Evolutionary conservation across 2,888 invertebrate species (phyloP).

Genomic region (Pollenia amentaria): DNA sequence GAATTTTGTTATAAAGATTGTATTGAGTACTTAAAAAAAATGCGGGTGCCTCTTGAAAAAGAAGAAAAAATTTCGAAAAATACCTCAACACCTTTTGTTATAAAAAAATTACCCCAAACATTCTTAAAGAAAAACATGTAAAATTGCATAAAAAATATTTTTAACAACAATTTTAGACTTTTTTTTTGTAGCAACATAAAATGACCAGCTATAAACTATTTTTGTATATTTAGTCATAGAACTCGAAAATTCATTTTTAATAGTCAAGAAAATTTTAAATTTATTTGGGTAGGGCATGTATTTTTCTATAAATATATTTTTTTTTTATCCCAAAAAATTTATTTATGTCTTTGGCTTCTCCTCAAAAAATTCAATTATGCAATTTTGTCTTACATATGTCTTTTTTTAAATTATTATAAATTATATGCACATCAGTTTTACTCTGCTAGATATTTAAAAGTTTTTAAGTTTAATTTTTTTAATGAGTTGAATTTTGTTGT

Average conservation of each 20-base stretch:
- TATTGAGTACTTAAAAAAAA: slow-evolving; percentile 46
- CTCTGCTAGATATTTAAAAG: background rate
- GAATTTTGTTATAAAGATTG: slow-evolving; percentile 47
- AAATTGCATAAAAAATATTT: slow-evolving; percentile 27
- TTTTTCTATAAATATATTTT: slow-evolving; percentile 48
- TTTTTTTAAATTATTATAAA: slow-evolving; percentile 18
- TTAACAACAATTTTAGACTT: background rate
- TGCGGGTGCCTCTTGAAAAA: slow-evolving; percentile 61
- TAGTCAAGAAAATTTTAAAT: slow-evolving; percentile 21
- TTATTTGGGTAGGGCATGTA: slow-evolving; percentile 56
- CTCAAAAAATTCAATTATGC: slow-evolving; percentile 49
- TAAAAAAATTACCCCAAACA: slow-evolving; percentile 34
- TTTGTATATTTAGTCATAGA: slow-evolving; percentile 43
- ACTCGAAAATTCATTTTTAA: background rate
- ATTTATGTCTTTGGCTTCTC: slow-evolving; percentile 11
- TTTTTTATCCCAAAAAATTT: slow-evolving; percentile 18
- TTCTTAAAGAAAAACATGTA: slow-evolving; percentile 26
- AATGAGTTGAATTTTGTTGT: background rate
- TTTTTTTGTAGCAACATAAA: background rate
- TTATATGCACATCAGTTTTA: slow-evolving; percentile 4
- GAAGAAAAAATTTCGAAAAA: slow-evolving; percentile 9
- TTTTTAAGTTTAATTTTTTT: background rate
- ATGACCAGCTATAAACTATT: slow-evolving; percentile 55
- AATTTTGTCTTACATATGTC: slow-evolving; percentile 21
- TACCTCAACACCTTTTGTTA: slow-evolving; percentile 63